Evolutionary conservation across 2,797 vertebrate species (phyloP).

Genomic region (Astyanax mexicanus): DNA sequence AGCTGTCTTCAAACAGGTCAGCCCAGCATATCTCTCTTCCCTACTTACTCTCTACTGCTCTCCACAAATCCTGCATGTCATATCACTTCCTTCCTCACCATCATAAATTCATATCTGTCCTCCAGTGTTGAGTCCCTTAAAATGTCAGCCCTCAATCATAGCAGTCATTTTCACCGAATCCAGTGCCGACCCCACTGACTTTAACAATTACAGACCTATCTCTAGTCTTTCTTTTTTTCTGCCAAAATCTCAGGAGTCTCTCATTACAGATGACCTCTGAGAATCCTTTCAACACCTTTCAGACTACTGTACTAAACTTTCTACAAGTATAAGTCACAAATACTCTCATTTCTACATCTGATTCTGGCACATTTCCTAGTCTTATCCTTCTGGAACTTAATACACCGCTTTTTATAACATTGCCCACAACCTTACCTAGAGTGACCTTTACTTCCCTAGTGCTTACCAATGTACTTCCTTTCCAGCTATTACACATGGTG

Average conservation of each 20-base stretch:
- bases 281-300: neutral
- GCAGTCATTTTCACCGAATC: neutral
- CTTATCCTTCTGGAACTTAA: too few relatives aligned
- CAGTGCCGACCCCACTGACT: neutral
- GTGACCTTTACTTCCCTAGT: too few relatives aligned
- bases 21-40: neutral
- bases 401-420: too few relatives aligned
- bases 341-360: neutral
- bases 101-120: neutral
- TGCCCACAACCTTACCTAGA: too few relatives aligned
- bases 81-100: too few relatives aligned
- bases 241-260: neutral
- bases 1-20: neutral
- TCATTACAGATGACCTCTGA: too few relatives aligned
- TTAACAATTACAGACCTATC: neutral
- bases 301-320: neutral
- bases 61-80: neutral
- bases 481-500: neutral
- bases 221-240: neutral
- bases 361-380: neutral
- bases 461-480: too few relatives aligned
- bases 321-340: neutral
- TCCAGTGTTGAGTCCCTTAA: neutral
- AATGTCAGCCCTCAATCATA: neutral
- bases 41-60: too few relatives aligned